phyloP scores from a whole-genome alignment of 2,797 vertebrate genomes.

The Falco rusticolus region DNA sequence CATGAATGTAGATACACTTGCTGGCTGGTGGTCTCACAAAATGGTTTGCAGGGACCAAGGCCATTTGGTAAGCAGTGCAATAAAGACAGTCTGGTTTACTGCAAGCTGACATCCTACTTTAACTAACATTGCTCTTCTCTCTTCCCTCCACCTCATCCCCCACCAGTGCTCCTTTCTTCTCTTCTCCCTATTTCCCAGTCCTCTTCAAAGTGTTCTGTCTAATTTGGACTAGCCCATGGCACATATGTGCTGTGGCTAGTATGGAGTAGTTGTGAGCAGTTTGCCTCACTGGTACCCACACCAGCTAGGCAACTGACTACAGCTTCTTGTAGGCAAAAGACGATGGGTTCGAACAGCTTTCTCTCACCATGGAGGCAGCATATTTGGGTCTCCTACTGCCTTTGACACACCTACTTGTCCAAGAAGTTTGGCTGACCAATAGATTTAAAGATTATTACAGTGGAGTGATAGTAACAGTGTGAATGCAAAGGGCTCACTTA shows the following conservation, averaged over 20 bases:
- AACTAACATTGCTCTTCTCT: neutral
- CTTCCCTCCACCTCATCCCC: neutral
- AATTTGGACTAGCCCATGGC: neutral
- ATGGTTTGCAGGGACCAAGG: neutral
- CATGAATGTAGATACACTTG: neutral
- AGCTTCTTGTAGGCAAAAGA: neutral
- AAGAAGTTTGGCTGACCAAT: neutral
- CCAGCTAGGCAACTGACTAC: neutral
- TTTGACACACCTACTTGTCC: neutral
- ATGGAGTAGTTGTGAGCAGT: neutral
- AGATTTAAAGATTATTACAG: neutral
- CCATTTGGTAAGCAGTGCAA: neutral
- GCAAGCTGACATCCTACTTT: neutral
- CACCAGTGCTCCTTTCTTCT: neutral
- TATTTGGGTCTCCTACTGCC: neutral
- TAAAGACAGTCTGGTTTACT: neutral
- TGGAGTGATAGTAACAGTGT: neutral
- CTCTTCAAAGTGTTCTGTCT: neutral
- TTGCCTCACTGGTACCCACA: neutral
- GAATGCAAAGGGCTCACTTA: neutral
- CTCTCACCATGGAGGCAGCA: neutral
- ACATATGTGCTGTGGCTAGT: neutral
- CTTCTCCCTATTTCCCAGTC: neutral
- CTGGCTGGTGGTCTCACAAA: neutral
- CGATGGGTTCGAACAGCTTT: neutral